Base-by-base conservation (phyloP, 2,888 invertebrate species). In the Teleiodes luculella region DNA sequence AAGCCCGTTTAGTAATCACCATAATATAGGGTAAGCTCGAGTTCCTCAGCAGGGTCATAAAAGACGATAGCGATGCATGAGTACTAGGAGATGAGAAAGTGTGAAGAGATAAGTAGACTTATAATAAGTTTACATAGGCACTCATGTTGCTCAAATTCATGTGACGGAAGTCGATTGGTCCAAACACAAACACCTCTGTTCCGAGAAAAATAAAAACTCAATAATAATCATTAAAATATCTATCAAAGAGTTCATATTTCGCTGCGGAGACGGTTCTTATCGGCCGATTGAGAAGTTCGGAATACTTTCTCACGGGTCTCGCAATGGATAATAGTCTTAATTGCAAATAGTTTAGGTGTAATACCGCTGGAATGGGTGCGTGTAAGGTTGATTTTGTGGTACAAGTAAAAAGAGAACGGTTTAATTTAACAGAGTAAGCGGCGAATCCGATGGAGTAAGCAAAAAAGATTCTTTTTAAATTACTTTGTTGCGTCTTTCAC, bases 291-390 rank as follows among this genome's bases (percentile, higher is more conserved):
- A 64, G 65, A 67, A 56, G 62, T 67, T 74, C 66, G 71, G 60
- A 72, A 73, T 70, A 73, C 72, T 76, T 81, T 82, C 82, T 78
- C 80, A 80, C 79, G 77, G 65, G 61, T 8, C 0, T 6, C 31
- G 8, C 60, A 54, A 10, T 6, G 48, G 52, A 70, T 63, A 60
- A 51, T 69, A 53, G 56, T 56, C 48, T 67, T 65, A 55, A 57
- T 39, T 4, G 0, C 3, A 0, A 3, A 0, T 6, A 0, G 4
- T 54, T 58, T 57, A 45, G 65, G 61, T 54, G 0, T 30, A 52
- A 18, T 47, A 47, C 59, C 41, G 53, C 35, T 53, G 48, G 36
- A n/a, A 24, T 28, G 36, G 20, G 28, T 10, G 13, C 28, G 28
- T 24, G n/a, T 24, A 0, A 13, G 13, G 5, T 43, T 3, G n/a